Evolutionary conservation across 1,140 invertebrate genomes (phyloP), one percentile per base, ranked within the genome.

Genomic region (Pseudomyrmex gracilis): DNA sequence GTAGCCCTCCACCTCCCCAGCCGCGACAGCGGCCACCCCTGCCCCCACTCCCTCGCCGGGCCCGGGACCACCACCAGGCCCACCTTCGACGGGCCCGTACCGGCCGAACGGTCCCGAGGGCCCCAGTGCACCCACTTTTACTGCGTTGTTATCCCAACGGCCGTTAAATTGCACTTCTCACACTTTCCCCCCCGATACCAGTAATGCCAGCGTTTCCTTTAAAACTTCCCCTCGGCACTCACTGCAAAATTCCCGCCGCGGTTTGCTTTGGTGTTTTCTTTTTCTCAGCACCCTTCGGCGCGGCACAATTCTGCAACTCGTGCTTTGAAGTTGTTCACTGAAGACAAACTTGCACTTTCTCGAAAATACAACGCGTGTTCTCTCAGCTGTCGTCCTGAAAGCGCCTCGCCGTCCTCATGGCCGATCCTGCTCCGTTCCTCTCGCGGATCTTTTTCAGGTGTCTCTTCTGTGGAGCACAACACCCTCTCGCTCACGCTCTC

Each of bases 111-210:
- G 91, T 92, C 91, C 93, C 91, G 92, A 93, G 91, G 93, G 93
- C 93, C 93, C 93, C 93, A 94, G 93, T 91, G 92, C 93, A 93
- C 93, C 92, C 93, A 94, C 93, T 93, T 93, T 93, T 92, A 91
- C 89, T 90, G 89, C 90, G 87, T 85, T 90, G 85, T 84, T 89
- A 90, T 89, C 86, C 83, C 85, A 82, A 90, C 83, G 66, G 82
- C 80, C 82, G 84, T 87, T 85, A 84, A 90, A 90, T 82, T 82
- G 85, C 83, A 85, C 89, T 88, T 87, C 87, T 88, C 87, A 88
- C 87, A 88, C 87, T 88, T 80, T 84, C 53, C 83, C 87, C 71
- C 76, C 88, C 88, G 70, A 70, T 85, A 77, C 70, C 45, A 78
- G 51, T 58, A 17, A 78, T 71, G 76, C 66, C 76, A 80, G 60